Evolutionary conservation across 2,888 invertebrate species (phyloP).

Genomic region (Nycteola revayana): DNA sequence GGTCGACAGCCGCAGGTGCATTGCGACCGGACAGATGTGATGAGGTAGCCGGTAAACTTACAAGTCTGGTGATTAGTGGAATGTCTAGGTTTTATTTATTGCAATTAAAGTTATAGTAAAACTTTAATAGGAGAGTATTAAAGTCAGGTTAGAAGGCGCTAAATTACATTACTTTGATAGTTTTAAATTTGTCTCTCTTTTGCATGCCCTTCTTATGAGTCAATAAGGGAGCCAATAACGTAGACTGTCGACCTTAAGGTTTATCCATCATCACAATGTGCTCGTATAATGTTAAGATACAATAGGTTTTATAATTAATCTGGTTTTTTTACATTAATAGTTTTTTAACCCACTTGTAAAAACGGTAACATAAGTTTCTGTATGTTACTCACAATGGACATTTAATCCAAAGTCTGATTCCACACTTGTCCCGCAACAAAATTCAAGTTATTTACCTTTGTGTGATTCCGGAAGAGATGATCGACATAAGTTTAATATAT

Average conservation of each 20-base stretch:
- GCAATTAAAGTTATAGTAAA: too few species aligned
- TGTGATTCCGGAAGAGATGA: conserved; percentile 35
- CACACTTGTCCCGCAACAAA: conserved; percentile 11
- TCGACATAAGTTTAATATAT: conserved; percentile 31
- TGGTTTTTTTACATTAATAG: not conserved
- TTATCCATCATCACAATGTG: not conserved
- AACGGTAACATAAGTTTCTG: too few species aligned
- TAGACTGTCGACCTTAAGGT: not conserved
- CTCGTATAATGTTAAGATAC: not conserved
- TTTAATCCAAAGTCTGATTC: conserved; percentile 2
- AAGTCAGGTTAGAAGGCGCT: too few species aligned
- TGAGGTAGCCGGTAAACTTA: conserved; percentile 18
- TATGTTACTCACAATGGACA: too few species aligned
- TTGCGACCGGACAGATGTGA: conserved; percentile 49
- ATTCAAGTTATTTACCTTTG: conserved; percentile 26
- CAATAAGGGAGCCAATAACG: not conserved
- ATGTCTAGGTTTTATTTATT: too few species aligned
- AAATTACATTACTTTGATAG: too few species aligned
- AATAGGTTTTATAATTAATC: not conserved
- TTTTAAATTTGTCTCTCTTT: too few species aligned
- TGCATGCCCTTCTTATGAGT: too few species aligned
- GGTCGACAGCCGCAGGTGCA: conserved; percentile 75
- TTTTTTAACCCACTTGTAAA: not conserved
- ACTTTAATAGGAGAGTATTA: too few species aligned
- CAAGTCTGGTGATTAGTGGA: conserved; percentile 16